phyloP scores from a whole-genome alignment of 2,113 vertebrate species.

The Edolisoma coerulescens region DNA sequence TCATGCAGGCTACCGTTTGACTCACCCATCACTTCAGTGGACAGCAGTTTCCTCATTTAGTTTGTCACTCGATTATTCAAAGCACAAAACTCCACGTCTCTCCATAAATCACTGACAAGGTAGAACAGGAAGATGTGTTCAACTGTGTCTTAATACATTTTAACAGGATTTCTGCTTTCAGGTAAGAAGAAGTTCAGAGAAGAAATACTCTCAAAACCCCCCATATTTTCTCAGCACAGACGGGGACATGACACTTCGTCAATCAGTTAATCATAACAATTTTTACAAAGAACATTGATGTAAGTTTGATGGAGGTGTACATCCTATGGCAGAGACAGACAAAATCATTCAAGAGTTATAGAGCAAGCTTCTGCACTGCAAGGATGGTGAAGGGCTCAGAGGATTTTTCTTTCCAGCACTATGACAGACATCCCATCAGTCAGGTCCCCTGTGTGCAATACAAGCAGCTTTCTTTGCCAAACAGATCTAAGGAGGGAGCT shows the following conservation, averaged over 20 bases:
- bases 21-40: background rate
- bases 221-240: background rate
- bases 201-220: background rate
- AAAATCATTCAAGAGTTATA: background rate
- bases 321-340: background rate
- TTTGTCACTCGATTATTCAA: background rate
- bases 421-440: background rate
- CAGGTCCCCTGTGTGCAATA: background rate
- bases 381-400: background rate
- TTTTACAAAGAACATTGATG: background rate
- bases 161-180: background rate
- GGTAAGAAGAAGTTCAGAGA: background rate
- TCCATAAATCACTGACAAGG: background rate
- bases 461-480: background rate
- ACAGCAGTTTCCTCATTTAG: constrained; percentile 38
- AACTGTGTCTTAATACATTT: background rate
- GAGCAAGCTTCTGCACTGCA: background rate
- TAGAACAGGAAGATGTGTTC: background rate
- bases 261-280: background rate
- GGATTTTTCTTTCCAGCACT: background rate
- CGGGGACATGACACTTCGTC: rapidly evolving
- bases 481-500: background rate
- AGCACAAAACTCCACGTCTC: background rate
- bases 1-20: background rate
- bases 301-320: background rate